phyloP scores from a whole-genome alignment of 2,113 vertebrate species.

The Oreochromis niloticus region DNA sequence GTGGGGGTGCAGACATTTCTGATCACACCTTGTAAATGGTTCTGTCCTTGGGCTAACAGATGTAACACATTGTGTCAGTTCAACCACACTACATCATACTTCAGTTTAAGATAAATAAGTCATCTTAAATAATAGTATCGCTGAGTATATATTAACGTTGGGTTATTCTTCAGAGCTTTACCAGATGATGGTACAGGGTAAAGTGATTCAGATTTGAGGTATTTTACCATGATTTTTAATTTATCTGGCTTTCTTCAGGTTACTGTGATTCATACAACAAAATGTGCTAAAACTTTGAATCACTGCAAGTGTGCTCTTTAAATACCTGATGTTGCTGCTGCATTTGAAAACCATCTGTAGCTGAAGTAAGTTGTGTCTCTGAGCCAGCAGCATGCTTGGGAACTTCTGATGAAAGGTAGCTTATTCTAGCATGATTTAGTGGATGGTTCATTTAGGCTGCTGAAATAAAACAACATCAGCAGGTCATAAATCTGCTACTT shows the following conservation, averaged over 20 bases:
- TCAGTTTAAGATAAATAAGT: not conserved
- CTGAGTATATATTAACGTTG: not conserved
- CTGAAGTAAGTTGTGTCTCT: not conserved
- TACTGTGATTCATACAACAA: not conserved
- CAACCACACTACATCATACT: not conserved
- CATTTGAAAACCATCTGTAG: not conserved
- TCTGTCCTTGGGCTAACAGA: not conserved
- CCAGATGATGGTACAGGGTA: not conserved
- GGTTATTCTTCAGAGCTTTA: not conserved
- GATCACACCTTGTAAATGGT: not conserved
- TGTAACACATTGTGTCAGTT: not conserved
- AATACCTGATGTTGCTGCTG: not conserved
- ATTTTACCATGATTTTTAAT: not conserved
- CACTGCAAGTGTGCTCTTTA: not conserved
- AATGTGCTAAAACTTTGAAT: not conserved
- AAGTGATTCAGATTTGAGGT: not conserved
- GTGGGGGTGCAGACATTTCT: not conserved
- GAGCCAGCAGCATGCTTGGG: not conserved
- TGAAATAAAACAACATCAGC: conserved; percentile 1
- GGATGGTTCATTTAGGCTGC: not conserved
- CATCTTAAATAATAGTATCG: not conserved
- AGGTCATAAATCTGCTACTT: conserved; percentile 9
- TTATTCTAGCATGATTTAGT: not conserved
- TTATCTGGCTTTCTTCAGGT: not conserved
- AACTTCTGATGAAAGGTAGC: not conserved